These are phyloP conservation scores for Noctuana brunneofusca DNA, from an alignment of 2,888 invertebrate species.

Conservation along the genomic window DNA sequence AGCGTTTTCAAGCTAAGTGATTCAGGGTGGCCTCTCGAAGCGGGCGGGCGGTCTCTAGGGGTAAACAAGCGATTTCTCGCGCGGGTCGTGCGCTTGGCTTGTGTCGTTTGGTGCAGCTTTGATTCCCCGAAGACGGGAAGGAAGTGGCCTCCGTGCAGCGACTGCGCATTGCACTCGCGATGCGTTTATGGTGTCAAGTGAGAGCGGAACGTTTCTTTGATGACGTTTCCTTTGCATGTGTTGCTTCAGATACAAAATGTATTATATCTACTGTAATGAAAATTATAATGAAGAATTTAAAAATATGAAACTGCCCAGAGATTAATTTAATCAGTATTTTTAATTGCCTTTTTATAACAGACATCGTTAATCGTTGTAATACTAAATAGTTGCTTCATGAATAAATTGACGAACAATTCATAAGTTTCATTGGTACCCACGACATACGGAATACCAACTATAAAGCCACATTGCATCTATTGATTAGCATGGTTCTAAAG, in stretches of 20 bases:
- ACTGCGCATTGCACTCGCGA: conserved; percentile 50
- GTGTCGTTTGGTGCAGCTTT: conserved; percentile 32
- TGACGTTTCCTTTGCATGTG: not conserved
- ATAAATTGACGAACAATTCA: too few species aligned
- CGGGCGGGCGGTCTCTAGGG: conserved; percentile 24
- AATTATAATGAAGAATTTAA: too few species aligned
- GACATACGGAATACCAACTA: too few species aligned
- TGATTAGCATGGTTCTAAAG: not conserved
- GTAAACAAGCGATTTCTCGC: conserved; percentile 19
- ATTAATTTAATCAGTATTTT: too few species aligned
- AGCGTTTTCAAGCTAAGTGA: conserved; percentile 20
- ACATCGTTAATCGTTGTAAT: too few species aligned
- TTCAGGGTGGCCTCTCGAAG: conserved; percentile 22
- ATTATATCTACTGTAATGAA: too few species aligned
- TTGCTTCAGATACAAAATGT: not conserved
- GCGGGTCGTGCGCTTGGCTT: conserved; percentile 25
- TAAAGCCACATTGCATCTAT: too few species aligned
- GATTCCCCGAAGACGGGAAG: conserved; percentile 71
- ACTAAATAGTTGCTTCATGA: too few species aligned
- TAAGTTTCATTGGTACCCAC: too few species aligned
- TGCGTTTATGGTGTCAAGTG: conserved; percentile 38
- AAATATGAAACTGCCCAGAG: not conserved
- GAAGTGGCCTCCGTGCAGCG: conserved; percentile 64
- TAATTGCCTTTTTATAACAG: too few species aligned
- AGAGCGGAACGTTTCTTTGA: conserved; percentile 22